Evolutionary conservation across 2,888 invertebrate genomes (phyloP).

Genomic region (Drosophila birchii): DNA sequence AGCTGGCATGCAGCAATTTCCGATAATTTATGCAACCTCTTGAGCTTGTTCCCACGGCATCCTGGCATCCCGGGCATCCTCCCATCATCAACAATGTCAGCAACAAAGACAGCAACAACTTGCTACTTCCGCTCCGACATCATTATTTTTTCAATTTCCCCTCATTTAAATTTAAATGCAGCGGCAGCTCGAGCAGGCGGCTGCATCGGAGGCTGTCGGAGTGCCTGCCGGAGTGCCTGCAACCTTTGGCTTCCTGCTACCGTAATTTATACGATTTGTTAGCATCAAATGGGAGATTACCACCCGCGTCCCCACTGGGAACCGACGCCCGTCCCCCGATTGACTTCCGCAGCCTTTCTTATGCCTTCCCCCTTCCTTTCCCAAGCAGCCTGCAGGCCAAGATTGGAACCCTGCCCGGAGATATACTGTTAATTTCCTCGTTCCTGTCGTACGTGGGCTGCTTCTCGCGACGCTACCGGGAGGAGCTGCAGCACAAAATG

Average conservation of each 20-base stretch:
- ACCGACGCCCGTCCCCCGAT: conserved; percentile 15
- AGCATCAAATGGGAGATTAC: conserved; percentile 53
- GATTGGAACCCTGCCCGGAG: conserved; percentile 94
- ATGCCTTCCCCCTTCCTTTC: background rate
- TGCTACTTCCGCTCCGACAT: conserved; percentile 43
- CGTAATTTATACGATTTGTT: conserved; percentile 73
- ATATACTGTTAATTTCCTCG: conserved; percentile 94
- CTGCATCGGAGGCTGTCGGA: conserved; percentile 2
- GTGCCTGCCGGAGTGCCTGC: conserved; percentile 19
- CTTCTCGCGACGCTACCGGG: conserved; percentile 94
- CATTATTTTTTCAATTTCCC: conserved; percentile 79
- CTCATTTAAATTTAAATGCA: conserved; percentile 67
- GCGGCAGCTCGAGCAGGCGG: conserved; percentile 16
- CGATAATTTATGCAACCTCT: conserved; percentile 61
- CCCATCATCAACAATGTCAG: conserved; percentile 41
- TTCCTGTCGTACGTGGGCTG: conserved; percentile 98
- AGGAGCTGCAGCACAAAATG: conserved; percentile 90
- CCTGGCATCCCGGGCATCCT: conserved; percentile 1
- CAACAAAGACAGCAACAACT: conserved; percentile 39
- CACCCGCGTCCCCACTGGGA: conserved; percentile 1
- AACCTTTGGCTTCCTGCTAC: conserved; percentile 59
- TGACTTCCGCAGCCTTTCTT: conserved; percentile 7
- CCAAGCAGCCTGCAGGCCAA: conserved; percentile 88
- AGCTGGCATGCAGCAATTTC: conserved; percentile 64
- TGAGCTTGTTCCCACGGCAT: conserved; percentile 18